Base-by-base conservation (phyloP, 2,888 invertebrate genomes). In the Branchellion lobata region DNA sequence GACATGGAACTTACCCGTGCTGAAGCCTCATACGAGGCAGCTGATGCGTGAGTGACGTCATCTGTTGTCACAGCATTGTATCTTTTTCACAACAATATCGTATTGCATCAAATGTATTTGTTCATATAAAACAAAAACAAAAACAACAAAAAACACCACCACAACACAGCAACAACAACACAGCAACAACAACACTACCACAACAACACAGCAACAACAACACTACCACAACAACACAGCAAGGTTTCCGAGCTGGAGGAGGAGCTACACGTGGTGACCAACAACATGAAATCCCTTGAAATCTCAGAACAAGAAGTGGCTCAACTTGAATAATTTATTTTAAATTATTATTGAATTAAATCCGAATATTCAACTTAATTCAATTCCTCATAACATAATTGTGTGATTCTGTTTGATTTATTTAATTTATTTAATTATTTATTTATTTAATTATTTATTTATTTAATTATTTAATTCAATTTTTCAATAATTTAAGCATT, bases 1-100 rank as follows among this genome's bases (percentile, higher is more conserved):
- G 97, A 97, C 91, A 96, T 96, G 89, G 97, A 98, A 91, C 92
- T 98, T 91, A 97, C 98, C 90, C 94, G 98, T 90, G 96, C 97
- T 85, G 97, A 98, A 91, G 77, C 77, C 11, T 77, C 77, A 2
- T 77, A 61, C 77, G 77, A 77, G 33, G 61, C 77, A 31, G 77
- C 77, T n/a, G 77, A 77, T 29, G 77, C 77, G 77, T 77, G 2
- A 65, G 77, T 77, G 1, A 53, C 0, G 24, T 34, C 11, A 47
- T 47, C 47, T 47, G 8, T 18, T 14, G 47, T 14, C 47, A 47
- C 47, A 47, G 11, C 18, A 47, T 14, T 18, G 8, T 8, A 14
- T 18, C 47, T 18, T 14, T 14, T 47, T 47, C 18, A 14, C 47
- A 47, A 47, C 8, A 47, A 14, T 47, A 47, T 18, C 8, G 18